A percentile compares a stretch with the other conserved stretches of the same genome.
These are phyloP conservation scores for Tragelaphus oryx DNA, from an alignment of 2,797 vertebrate species.

Conservation along the genomic window DNA sequence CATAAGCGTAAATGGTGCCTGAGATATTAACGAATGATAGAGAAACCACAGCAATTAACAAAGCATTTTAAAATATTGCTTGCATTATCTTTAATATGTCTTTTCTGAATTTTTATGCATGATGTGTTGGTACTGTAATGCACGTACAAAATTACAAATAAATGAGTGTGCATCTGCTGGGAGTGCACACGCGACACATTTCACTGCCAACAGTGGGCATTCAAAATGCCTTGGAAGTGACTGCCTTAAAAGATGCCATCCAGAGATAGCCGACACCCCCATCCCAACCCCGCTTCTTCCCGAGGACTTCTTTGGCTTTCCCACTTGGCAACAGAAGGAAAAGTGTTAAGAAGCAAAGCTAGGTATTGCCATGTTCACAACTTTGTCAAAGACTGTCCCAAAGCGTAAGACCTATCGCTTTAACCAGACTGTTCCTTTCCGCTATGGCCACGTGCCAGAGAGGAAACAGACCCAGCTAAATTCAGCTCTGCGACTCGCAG, in stretches of 20 bases:
- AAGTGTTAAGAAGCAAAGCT: not conserved
- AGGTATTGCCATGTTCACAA: not conserved
- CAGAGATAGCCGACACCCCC: not conserved
- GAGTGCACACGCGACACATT: not conserved
- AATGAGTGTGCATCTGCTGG: not conserved
- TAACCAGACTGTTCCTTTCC: not conserved
- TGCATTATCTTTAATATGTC: not conserved
- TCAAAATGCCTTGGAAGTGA: not conserved
- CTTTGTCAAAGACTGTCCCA: not conserved
- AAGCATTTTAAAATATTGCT: not conserved
- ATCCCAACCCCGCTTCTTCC: not conserved
- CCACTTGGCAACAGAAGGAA: not conserved
- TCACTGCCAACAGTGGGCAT: not conserved
- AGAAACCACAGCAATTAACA: not conserved
- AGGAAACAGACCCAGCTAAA: not conserved
- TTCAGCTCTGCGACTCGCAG: not conserved
- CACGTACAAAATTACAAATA: not conserved
- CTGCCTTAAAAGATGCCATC: not conserved
- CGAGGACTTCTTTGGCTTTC: not conserved
- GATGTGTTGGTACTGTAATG: not conserved
- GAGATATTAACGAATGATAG: not conserved
- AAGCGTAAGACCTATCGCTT: not conserved
- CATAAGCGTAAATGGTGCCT: not conserved
- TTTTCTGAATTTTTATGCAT: not conserved
- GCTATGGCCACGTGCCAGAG: rapidly evolving